phyloP scores from a whole-genome alignment of 2,797 vertebrate species.

The Scolopax rusticola region DNA sequence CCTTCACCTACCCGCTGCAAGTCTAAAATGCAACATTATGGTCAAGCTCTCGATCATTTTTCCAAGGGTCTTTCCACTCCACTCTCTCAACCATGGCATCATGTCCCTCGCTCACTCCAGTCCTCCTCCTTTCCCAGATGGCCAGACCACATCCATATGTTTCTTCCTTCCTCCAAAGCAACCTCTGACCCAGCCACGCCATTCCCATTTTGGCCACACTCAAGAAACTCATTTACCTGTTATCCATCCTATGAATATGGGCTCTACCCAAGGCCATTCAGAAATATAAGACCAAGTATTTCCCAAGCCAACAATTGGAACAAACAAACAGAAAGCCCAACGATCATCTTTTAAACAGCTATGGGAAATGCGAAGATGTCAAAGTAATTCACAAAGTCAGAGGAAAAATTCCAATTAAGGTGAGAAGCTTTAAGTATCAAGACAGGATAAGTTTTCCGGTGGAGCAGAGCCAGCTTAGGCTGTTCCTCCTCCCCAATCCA shows the following conservation, averaged over 20 bases:
- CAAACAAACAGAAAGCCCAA: background rate
- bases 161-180: background rate
- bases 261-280: background rate
- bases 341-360: background rate
- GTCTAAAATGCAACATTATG: background rate
- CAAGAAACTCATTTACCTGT: background rate
- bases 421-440: background rate
- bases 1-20: background rate
- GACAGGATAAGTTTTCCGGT: background rate
- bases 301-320: background rate
- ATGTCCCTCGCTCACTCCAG: background rate
- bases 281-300: background rate
- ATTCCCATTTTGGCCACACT: background rate
- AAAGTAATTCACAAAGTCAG: background rate
- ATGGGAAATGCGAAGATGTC: background rate
- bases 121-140: background rate
- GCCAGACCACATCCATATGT: background rate
- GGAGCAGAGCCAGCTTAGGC: background rate
- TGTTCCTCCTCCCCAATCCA: background rate
- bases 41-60: background rate
- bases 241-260: background rate
- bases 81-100: background rate
- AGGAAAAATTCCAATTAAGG: background rate
- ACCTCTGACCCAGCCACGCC: background rate
- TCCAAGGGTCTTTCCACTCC: background rate